Conservation (phyloP, 2,113 vertebrate species). For the Laterallus jamaicensis region DNA sequence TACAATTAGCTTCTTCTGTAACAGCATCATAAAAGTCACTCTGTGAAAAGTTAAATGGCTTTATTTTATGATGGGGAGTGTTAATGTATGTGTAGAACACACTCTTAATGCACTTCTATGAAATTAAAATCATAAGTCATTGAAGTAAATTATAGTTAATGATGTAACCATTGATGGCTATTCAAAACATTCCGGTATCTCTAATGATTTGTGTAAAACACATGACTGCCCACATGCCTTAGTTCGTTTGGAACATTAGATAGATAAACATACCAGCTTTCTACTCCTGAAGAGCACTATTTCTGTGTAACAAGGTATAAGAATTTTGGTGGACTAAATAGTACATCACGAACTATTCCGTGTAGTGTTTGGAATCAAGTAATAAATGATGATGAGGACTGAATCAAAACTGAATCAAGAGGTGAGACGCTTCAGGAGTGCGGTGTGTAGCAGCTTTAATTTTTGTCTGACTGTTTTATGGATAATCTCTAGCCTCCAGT, state of each 20-base stretch:
- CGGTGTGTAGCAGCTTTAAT: not conserved
- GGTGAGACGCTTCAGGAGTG: not conserved
- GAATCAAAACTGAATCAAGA: not conserved
- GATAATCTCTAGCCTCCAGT: not conserved
- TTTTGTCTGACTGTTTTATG: not conserved
- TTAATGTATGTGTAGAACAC: slow-evolving; percentile 65
- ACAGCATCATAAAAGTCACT: slow-evolving; percentile 59
- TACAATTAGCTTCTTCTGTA: slow-evolving; percentile 56
- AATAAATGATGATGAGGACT: not conserved
- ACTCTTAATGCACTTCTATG: slow-evolving; percentile 54
- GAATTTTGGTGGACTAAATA: slow-evolving; percentile 15
- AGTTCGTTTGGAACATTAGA: not conserved
- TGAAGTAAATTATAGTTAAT: slow-evolving; percentile 61
- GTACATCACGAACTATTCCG: not conserved
- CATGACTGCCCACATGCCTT: slow-evolving; percentile 44
- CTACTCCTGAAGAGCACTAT: not conserved
- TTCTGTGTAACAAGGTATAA: not conserved
- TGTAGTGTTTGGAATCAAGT: not conserved
- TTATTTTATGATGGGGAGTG: slow-evolving; percentile 59
- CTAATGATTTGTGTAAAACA: slow-evolving; percentile 62
- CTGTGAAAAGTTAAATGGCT: slow-evolving; percentile 55
- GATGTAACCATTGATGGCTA: slow-evolving; percentile 45
- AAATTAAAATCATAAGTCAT: slow-evolving; percentile 49
- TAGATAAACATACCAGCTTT: slow-evolving; percentile 1
- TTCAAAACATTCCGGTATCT: slow-evolving; percentile 62